phyloP scores from a whole-genome alignment of 2,888 invertebrate genomes.

The Spodoptera littoralis region DNA sequence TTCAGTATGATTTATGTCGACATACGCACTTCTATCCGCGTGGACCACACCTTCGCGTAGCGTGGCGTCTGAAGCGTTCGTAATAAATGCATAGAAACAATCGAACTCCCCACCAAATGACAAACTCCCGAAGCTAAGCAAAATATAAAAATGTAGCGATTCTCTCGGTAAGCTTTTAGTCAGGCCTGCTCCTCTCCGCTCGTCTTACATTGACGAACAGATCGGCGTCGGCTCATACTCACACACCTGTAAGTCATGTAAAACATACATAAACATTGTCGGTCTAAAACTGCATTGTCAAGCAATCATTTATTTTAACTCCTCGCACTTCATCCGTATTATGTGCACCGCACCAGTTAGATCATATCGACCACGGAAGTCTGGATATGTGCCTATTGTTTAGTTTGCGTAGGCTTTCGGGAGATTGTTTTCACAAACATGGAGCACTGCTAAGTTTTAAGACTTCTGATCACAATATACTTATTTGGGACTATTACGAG shows the following conservation, averaged over 20 bases:
- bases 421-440: conserved; percentile 9
- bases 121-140: conserved; percentile 27
- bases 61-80: conserved; percentile 22
- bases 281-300: too few relatives aligned
- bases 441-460: conserved; percentile 2
- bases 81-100: conserved; percentile 48
- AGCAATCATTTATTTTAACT: neutral
- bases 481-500: too few relatives aligned
- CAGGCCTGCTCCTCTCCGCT: conserved; percentile 48
- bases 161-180: conserved; percentile 46
- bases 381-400: conserved; percentile 3
- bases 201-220: conserved; percentile 44
- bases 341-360: too few relatives aligned
- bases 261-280: conserved; percentile 12
- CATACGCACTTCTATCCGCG: neutral
- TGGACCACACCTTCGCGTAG: conserved; percentile 32
- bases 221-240: conserved; percentile 43
- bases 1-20: too few relatives aligned
- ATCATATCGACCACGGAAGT: neutral
- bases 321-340: too few relatives aligned
- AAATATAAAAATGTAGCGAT: conserved; percentile 49
- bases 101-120: conserved; percentile 44
- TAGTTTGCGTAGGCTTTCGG: conserved; percentile 10
- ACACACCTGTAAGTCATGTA: conserved; percentile 32
- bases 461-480: neutral